A percentile compares a stretch with the other conserved stretches of the same genome.
Conservation (phyloP, 92 coral and sea anemone genomes). For the Bergia puertoricense region DNA sequence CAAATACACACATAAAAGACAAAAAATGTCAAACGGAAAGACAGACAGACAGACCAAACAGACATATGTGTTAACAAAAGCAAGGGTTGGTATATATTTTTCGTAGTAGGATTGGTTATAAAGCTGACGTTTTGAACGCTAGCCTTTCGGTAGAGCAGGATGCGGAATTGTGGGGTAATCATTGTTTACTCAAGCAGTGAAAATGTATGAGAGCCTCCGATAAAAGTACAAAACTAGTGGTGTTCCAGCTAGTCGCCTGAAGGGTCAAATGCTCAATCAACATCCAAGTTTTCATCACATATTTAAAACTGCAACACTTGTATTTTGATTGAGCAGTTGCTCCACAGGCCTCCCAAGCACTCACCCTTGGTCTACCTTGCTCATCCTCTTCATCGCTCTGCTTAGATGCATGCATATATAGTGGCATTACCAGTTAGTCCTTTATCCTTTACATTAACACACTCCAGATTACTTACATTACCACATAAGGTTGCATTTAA, state of each 20-base stretch:
- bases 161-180: too few relatives aligned
- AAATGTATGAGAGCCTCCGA: not conserved
- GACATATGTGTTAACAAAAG: too few relatives aligned
- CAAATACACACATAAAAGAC: too few relatives aligned
- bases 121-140: too few relatives aligned
- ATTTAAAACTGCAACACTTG: not conserved
- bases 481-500: not conserved
- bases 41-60: not conserved
- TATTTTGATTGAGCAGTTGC: not conserved
- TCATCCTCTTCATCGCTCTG: conserved; percentile 46
- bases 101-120: too few relatives aligned
- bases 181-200: not conserved
- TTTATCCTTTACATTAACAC: conserved; percentile 5
- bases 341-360: conserved; percentile 17
- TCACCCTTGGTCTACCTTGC: conserved; percentile 43
- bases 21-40: not conserved
- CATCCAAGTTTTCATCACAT: not conserved
- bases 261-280: conserved; percentile 4
- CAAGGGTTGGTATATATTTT: too few relatives aligned
- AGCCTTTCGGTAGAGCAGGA: too few relatives aligned
- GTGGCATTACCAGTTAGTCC: conserved; percentile 42
- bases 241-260: not conserved
- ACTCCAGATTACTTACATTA: conserved; percentile 6
- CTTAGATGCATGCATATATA: conserved; percentile 29
- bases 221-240: not conserved